Evolutionary conservation across 2,888 invertebrate species (phyloP), one percentile per base, ranked within the genome.

Genomic region (Melanargia galathea): DNA sequence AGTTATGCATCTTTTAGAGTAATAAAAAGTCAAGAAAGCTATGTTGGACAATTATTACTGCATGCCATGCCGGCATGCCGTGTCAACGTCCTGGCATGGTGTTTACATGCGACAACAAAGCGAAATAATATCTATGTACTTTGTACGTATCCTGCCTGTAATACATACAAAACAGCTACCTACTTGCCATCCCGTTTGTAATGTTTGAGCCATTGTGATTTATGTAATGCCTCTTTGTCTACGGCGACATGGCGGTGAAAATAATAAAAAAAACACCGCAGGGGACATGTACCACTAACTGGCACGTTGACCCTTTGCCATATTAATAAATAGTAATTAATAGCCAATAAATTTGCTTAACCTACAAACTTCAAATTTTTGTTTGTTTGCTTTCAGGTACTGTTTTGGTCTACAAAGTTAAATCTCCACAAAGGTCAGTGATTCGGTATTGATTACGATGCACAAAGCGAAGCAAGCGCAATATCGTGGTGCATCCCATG

Each of bases 41-140:
- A 20, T 26, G 40, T 51, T 51, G 49, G 49, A 59, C 49, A 40
- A 26, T 26, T 26, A 57, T 33, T 57, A 59, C n/a, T n/a, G n/a
- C n/a, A n/a, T 30, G 30, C 30, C 87, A 85, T 83, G 83, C 74
- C 71, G 84, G 85, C 76, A 84, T 76, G 81, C 75, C 75, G 76
- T 76, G 83, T 83, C 83, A 84, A 82, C 74, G 83, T 75, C 79
- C 83, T 76, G 70, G 60, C 67, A 66, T 62, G 64, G 69, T 63
- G 70, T 70, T 65, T 68, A 70, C 70, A 64, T 62, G 60, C 67
- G 64, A 68, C 64, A 64, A 70, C 70, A 70, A 67, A 68, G 67
- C 63, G 52, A 67, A 66, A 65, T 62, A 61, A 65, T 67, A 64
- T 64, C 62, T 63, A n/a, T n/a, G n/a, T n/a, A 66, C 57, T 65